Evolutionary conservation across 2,113 vertebrate species (phyloP).

Genomic region (Physeter macrocephalus): DNA sequence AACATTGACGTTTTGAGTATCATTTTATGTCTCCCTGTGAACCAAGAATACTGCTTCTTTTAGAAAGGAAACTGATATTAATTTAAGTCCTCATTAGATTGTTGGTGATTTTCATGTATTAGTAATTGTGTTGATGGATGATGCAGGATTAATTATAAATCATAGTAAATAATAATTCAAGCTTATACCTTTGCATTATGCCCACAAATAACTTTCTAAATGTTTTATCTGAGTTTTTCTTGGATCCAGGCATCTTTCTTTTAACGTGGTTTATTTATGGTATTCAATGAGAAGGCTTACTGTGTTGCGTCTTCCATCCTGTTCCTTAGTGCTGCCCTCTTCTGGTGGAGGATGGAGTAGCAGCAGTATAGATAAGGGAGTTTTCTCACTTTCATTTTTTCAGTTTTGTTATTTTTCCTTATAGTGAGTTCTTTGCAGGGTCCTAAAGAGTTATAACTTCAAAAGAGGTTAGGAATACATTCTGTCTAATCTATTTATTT

Average conservation of each 20-base stretch:
- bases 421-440: not conserved
- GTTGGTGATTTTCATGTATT: not conserved
- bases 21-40: not conserved
- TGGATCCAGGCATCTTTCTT: not conserved
- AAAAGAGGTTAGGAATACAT: not conserved
- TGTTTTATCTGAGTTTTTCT: not conserved
- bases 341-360: not conserved
- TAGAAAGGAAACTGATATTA: not conserved
- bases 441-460: not conserved
- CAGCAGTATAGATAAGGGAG: accelerated
- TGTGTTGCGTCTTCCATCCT: not conserved
- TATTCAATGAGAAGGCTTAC: not conserved
- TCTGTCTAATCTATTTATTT: not conserved
- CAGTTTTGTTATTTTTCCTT: not conserved
- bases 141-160: not conserved
- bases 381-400: not conserved
- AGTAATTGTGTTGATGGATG: not conserved
- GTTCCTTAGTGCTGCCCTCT: not conserved
- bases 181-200: not conserved
- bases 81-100: not conserved
- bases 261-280: not conserved
- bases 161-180: not conserved
- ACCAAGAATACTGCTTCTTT: not conserved
- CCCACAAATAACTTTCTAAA: not conserved
- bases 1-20: not conserved